A percentile compares a stretch with the other conserved stretches of the same genome.
phyloP scores from a whole-genome alignment of 2,797 vertebrate genomes.

The Tachyglossus aculeatus region DNA sequence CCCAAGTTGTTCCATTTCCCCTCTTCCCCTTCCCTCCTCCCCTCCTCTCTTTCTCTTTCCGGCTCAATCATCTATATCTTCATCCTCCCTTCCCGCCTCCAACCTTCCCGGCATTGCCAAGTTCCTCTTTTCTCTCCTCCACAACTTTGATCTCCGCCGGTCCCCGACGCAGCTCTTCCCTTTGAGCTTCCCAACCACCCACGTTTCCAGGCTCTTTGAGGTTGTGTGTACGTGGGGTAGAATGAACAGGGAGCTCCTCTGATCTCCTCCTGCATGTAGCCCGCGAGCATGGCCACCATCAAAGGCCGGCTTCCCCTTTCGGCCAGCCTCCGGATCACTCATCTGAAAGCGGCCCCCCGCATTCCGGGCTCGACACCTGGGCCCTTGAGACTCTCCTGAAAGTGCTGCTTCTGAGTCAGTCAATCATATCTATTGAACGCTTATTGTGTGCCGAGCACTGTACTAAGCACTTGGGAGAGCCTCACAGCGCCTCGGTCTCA shows the following conservation, averaged over 20 bases:
- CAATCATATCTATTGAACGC: too few species aligned
- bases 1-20: background rate
- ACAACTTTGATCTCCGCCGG: too few species aligned
- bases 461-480: too few species aligned
- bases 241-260: background rate
- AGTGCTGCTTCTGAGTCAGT: too few species aligned
- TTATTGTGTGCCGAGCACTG: too few species aligned
- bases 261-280: constrained; percentile 6
- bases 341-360: constrained; percentile 17
- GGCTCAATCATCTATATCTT: background rate
- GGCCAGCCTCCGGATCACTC: background rate
- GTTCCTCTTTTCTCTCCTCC: background rate
- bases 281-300: constrained; percentile 11
- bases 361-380: background rate
- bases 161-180: too few species aligned
- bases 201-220: background rate
- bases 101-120: background rate
- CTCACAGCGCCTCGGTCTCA: too few species aligned
- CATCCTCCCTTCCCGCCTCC: background rate
- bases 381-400: too few species aligned
- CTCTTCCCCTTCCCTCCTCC: accelerated
- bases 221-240: background rate
- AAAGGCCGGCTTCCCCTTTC: background rate
- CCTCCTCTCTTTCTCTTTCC: background rate
- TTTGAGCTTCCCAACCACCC: accelerated